phyloP scores from a whole-genome alignment of 2,797 vertebrate species.

The Falco novaeseelandiae region DNA sequence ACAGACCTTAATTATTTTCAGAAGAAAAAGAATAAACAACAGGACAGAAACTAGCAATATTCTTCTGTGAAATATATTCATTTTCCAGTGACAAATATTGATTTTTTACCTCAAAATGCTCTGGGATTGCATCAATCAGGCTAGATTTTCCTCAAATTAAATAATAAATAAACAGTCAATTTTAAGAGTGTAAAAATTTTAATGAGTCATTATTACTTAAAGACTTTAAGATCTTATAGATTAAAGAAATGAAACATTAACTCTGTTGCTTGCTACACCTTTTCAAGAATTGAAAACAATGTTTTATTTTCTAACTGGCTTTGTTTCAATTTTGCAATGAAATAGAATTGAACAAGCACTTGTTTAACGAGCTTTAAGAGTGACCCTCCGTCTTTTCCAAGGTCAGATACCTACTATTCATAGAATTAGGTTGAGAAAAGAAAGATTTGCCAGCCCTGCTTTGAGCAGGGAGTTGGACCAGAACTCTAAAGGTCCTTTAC shows the following conservation, averaged over 20 bases:
- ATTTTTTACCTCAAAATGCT: background rate
- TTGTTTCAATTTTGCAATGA: background rate
- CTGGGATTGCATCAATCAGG: background rate
- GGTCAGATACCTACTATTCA: background rate
- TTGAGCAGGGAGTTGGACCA: background rate
- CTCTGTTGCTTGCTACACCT: background rate
- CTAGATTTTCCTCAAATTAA: background rate
- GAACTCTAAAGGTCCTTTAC: background rate
- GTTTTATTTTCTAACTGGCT: background rate
- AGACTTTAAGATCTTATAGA: background rate
- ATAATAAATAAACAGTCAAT: background rate
- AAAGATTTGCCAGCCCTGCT: background rate
- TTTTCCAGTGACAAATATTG: background rate
- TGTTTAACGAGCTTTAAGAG: background rate
- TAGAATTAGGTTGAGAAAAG: background rate
- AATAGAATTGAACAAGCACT: background rate
- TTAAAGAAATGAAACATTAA: background rate
- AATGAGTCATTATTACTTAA: background rate
- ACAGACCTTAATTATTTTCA: background rate
- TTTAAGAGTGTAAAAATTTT: background rate
- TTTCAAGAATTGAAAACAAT: background rate
- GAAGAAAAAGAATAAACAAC: background rate
- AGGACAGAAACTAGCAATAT: background rate
- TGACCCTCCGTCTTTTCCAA: background rate
- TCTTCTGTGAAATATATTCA: background rate